Conservation (phyloP, 1,140 invertebrate genomes). For the Drosophila kanapiae region DNA sequence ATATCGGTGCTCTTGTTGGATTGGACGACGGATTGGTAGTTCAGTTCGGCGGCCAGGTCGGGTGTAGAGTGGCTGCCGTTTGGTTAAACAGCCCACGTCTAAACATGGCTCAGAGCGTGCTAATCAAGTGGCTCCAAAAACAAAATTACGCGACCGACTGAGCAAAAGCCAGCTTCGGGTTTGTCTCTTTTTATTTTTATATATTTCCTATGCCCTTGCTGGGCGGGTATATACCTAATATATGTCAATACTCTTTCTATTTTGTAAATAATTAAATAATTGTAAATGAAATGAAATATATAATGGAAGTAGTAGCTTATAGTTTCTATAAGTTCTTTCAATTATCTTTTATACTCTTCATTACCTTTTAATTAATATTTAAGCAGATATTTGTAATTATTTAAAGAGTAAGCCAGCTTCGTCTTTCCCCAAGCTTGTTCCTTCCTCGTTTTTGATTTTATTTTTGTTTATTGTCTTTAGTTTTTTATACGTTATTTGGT, state of each 20-base stretch:
- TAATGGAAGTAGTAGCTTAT: no score
- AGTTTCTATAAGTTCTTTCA: no score
- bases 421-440: neutral
- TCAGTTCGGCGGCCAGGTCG: conserved; percentile 21
- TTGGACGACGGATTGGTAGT: conserved; percentile 17
- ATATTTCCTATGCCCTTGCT: conserved; percentile 1
- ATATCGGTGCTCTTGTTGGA: conserved; percentile 39
- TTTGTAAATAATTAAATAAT: neutral
- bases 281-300: no score
- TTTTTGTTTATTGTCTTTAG: conserved; percentile 44
- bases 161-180: conserved; percentile 57
- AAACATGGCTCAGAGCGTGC: conserved; percentile 78
- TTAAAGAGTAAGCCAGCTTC: neutral
- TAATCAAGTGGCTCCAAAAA: conserved; percentile 73
- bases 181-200: conserved; percentile 37
- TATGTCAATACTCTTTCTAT: no score
- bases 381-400: neutral
- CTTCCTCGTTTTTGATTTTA: conserved; percentile 4
- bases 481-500: conserved; percentile 48
- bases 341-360: neutral
- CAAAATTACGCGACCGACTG: conserved; percentile 74
- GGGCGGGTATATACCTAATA: neutral
- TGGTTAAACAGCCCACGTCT: conserved; percentile 78
- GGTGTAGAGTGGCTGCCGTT: conserved; percentile 50
- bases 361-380: no score